Percentiles rank a stretch among this genome's conserved stretches.
Evolutionary conservation across 2,113 vertebrate species (phyloP).

Genomic region (Alethe castanea): DNA sequence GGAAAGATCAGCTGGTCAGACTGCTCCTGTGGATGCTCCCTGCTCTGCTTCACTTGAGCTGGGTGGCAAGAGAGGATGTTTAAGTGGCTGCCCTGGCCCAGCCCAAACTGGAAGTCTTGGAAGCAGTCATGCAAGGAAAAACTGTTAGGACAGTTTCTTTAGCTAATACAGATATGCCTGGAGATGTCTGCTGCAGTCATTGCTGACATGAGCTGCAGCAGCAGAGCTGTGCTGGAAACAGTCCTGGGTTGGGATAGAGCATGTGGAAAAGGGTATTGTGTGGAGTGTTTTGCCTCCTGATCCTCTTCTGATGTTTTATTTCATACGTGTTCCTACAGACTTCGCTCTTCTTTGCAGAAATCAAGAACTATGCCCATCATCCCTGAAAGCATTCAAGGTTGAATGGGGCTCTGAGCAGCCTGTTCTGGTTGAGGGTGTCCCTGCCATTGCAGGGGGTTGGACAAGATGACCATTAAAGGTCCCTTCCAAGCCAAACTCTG

Average conservation of each 20-base stretch:
- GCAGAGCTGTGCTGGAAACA: not conserved
- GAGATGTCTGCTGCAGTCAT: not conserved
- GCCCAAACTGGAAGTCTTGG: not conserved
- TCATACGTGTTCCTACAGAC: not conserved
- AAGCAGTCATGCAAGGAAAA: not conserved
- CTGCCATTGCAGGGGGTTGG: not conserved
- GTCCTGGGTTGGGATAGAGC: not conserved
- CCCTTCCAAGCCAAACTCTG: not conserved
- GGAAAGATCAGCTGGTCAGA: fast-evolving
- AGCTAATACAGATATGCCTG: not conserved
- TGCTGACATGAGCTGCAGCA: not conserved
- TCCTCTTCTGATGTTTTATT: not conserved
- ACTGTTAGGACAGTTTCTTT: not conserved
- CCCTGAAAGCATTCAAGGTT: not conserved
- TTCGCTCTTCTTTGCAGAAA: not conserved
- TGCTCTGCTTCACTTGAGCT: not conserved
- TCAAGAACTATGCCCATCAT: not conserved
- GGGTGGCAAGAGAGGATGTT: not conserved
- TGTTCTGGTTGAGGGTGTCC: not conserved
- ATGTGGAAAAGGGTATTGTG: not conserved
- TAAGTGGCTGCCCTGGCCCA: not conserved
- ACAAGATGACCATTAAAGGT: not conserved
- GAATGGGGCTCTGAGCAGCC: not conserved
- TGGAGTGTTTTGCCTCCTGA: not conserved
- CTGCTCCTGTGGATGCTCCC: not conserved